phyloP scores from a whole-genome alignment of 2,888 invertebrate genomes.

The Acleris cristana region DNA sequence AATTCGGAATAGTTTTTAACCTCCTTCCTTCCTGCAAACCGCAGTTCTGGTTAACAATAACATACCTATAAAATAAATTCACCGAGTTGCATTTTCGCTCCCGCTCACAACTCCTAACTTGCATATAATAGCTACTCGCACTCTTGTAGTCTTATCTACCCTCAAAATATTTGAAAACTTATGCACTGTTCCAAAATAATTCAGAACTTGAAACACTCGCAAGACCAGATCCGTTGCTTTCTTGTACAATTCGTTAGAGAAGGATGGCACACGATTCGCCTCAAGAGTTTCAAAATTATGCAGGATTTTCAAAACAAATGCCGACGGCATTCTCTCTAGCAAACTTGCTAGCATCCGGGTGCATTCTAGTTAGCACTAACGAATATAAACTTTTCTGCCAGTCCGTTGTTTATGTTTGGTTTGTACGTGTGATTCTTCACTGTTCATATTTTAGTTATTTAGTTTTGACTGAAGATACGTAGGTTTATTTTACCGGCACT shows the following conservation, averaged over 20 bases:
- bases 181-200: conserved; percentile 12
- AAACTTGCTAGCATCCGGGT: conserved; percentile 16
- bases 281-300: not conserved
- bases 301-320: conserved; percentile 14
- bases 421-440: not conserved
- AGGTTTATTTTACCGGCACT: too few species aligned
- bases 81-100: not conserved
- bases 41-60: not conserved
- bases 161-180: conserved; percentile 18
- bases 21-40: too few species aligned
- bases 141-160: conserved; percentile 2
- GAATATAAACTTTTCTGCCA: conserved; percentile 14
- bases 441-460: not conserved
- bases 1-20: too few species aligned
- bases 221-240: not conserved
- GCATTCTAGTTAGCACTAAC: conserved; percentile 20
- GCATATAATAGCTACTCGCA: not conserved
- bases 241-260: not conserved
- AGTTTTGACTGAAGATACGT: too few species aligned
- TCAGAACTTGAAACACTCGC: not conserved
- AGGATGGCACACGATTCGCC: not conserved
- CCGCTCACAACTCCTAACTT: conserved; percentile 2
- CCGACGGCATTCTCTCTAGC: not conserved
- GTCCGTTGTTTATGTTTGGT: conserved; percentile 6
- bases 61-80: not conserved